These are phyloP conservation scores for Drosophila subpulchrella DNA, from an alignment of 1,140 invertebrate species.

Conservation along the genomic window DNA sequence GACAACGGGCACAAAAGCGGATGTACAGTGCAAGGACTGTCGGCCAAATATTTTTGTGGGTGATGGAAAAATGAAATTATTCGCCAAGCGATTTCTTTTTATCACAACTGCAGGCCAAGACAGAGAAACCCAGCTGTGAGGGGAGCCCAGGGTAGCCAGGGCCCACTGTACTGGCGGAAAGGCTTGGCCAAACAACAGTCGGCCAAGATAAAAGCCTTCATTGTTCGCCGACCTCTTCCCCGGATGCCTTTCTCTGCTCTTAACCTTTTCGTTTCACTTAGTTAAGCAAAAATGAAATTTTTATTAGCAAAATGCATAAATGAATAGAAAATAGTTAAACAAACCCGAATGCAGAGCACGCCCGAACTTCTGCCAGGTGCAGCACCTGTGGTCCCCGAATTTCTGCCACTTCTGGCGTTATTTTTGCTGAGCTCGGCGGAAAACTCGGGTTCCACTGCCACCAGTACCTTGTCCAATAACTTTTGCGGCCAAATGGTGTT, in stretches of 20 bases:
- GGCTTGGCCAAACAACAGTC: slow-evolving; percentile 43
- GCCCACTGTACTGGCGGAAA: slow-evolving; percentile 34
- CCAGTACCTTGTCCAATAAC: slow-evolving; percentile 42
- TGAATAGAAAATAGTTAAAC: slow-evolving; percentile 80
- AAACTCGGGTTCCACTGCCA: slow-evolving; percentile 51
- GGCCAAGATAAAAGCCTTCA: slow-evolving; percentile 67
- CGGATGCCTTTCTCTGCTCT: slow-evolving; percentile 43
- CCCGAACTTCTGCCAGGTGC: slow-evolving; percentile 19
- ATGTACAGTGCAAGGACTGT: slow-evolving; percentile 29
- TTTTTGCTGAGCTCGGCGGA: slow-evolving; percentile 52
- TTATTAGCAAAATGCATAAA: slow-evolving; percentile 82
- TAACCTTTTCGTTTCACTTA: slow-evolving; percentile 82
- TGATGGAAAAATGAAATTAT: slow-evolving; percentile 3
- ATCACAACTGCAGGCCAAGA: neutral
- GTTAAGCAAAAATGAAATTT: slow-evolving; percentile 81
- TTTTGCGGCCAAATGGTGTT: slow-evolving; percentile 11
- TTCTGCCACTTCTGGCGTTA: slow-evolving; percentile 18
- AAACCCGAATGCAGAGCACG: slow-evolving; percentile 42
- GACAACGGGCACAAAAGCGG: slow-evolving; percentile 47
- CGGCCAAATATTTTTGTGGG: neutral
- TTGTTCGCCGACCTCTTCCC: slow-evolving; percentile 6
- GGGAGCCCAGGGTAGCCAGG: neutral
- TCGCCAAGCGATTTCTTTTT: slow-evolving; percentile 1
- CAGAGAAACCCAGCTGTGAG: neutral
- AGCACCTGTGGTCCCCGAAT: slow-evolving; percentile 36